Evolutionary conservation across 2,888 invertebrate species (phyloP), one percentile per base, ranked within the genome.

Genomic region (Erebia ligea): DNA sequence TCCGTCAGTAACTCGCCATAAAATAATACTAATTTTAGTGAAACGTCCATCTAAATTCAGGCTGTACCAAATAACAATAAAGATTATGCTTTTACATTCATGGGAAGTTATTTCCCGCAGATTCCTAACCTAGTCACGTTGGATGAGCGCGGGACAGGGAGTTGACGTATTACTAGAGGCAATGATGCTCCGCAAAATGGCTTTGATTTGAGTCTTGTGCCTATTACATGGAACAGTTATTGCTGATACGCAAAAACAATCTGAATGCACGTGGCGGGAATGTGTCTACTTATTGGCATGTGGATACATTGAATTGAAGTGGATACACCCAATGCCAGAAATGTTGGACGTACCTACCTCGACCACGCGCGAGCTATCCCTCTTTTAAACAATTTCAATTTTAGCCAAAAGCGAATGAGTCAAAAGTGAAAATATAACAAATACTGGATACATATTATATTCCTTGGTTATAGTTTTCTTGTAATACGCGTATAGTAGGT

Each of bases 51-150:
- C 61, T 25, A 15, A 52, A 63, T 50, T 63, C 63, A 52, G 61
- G 19, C 58, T 15, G n/a, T 58, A 19, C 48, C 15, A 21, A 13
- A 62, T 62, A 62, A 62, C 48, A 62, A 62, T 62, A 62, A 48
- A 62, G 62, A 62, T 21, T n/a, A 62, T 45, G 11, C n/a, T 45
- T 45, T n/a, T 42, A 48, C 21, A 62, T 62, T 62, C 62, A 48
- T 15, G 21, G 21, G 63, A 45, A 50, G 63, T 63, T 34, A 52
- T 63, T 50, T 63, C 50, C 63, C n/a, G 50, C 25, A 52, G n/a
- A 63, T 52, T 52, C 63, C 34, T 52, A 63, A 52, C 63, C 63
- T n/a, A 34, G 63, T 63, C 63, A 63, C 63, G 63, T 63, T 34
- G 50, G 10, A 25, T 50, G 63, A 63, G 52, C 50, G 50, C 15